Conservation (phyloP, 1,140 invertebrate genomes). For the Bombus affinis region DNA sequence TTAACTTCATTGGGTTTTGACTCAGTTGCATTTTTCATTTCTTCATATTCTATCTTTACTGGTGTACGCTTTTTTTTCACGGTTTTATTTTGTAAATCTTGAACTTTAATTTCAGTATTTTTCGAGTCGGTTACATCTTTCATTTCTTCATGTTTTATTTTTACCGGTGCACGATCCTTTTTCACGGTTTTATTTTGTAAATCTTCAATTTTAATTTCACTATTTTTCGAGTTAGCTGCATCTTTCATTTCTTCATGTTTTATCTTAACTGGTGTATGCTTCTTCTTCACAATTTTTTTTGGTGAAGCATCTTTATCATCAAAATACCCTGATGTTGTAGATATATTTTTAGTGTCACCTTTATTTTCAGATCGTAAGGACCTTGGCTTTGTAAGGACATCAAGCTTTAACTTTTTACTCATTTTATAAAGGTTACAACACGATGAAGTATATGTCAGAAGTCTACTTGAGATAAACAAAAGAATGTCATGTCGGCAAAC, state of each 20-base stretch:
- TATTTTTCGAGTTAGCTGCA: background rate
- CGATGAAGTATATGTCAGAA: background rate
- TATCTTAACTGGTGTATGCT: slow-evolving; percentile 54
- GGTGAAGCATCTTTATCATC: background rate
- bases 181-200: background rate
- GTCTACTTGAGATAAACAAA: background rate
- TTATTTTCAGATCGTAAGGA: slow-evolving; percentile 58
- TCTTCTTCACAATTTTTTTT: slow-evolving; percentile 45
- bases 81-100: slow-evolving; percentile 3
- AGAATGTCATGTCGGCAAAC: background rate
- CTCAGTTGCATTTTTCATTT: background rate
- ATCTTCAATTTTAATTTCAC: slow-evolving; percentile 13
- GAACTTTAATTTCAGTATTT: background rate
- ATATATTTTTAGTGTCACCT: background rate
- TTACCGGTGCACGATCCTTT: slow-evolving; percentile 60
- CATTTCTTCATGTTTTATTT: slow-evolving; percentile 49
- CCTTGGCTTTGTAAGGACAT: slow-evolving; percentile 41
- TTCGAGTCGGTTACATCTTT: background rate
- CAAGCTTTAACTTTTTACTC: slow-evolving; percentile 69
- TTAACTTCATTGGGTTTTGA: background rate
- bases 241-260: slow-evolving; percentile 45
- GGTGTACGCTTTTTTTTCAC: slow-evolving; percentile 53
- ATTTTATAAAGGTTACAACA: slow-evolving; percentile 42
- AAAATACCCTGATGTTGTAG: slow-evolving; percentile 71
- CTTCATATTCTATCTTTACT: slow-evolving; percentile 55